Evolutionary conservation across 2,888 invertebrate species (phyloP).

Genomic region (Gibbula magus): DNA sequence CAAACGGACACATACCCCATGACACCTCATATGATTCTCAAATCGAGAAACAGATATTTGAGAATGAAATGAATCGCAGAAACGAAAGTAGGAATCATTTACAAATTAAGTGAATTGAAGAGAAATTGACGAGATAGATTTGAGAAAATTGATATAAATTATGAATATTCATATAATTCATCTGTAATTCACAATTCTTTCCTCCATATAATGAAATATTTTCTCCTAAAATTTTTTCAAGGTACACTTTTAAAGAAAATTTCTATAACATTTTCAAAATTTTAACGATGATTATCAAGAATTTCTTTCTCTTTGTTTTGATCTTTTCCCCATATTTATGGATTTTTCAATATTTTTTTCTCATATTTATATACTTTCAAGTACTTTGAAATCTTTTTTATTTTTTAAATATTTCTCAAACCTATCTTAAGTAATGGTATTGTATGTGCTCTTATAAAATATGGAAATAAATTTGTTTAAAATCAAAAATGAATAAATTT

Average conservation of each 20-base stretch:
- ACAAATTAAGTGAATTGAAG: not conserved
- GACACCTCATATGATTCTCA: conserved; percentile 63
- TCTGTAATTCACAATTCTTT: not conserved
- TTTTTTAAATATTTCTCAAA: no score
- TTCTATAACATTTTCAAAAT: not conserved
- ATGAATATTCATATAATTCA: not conserved
- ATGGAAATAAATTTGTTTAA: no score
- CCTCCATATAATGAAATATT: not conserved
- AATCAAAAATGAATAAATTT: no score
- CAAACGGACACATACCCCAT: conserved; percentile 47
- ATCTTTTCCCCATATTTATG: no score
- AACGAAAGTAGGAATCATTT: conserved; percentile 51
- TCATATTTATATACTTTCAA: no score
- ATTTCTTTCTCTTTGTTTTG: not conserved
- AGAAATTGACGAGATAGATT: not conserved
- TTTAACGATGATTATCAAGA: not conserved
- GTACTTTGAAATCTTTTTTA: no score
- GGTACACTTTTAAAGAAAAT: no score
- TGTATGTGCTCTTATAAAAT: no score
- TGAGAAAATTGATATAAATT: not conserved
- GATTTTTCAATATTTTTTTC: no score
- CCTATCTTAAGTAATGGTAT: no score
- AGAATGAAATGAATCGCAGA: conserved; percentile 64
- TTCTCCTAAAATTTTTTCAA: not conserved
- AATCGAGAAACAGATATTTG: conserved; percentile 51